Evolutionary conservation across 2,113 vertebrate genomes (phyloP), one percentile per base, ranked within the genome.

Genomic region (Chaenogobius annularis): DNA sequence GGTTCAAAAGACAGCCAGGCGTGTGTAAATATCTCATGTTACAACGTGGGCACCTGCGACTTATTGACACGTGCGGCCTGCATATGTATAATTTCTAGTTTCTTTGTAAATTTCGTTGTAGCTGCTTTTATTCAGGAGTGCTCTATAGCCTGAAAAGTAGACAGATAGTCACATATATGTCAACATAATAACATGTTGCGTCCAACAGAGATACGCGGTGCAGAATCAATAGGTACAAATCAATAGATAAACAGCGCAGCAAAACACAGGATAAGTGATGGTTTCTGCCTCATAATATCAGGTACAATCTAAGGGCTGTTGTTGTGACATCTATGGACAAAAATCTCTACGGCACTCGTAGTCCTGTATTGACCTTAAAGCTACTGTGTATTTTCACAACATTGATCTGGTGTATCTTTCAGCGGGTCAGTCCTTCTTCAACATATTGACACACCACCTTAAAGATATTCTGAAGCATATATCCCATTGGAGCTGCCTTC

Each of bases 201-300:
- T 35, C 5, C 15, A 10, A 59, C 56, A 13, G 31, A 13, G 8
- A 31, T 35, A 35, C 14, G 19, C 13, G 12, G 13, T 35, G 14
- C 58, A 61, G 11, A 35, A 61, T 61, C 14, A 35, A 61, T 61
- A 61, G 15, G 22, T 17, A 35, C 26, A 61, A 61, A 61, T 61
- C 58, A 61, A 61, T 61, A 61, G 14, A 59, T 31, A 31, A 61
- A 26, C 58, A 61, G 14, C 13, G 35, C 26, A 8, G 23, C 26
- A 35, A 13, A 61, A 37, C 58, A 37, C 14, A 17, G 35, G 58
- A 9, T 61, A 61, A 35, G 26, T 61, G 26, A 35, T 15, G 58
- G 17, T 61, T 56, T 61, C 58, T 61, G 23, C 56, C 56, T 59
- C 56, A 15, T 59, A 31, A 59, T 59, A 31, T 26, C 56, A 15